A percentile compares a stretch with the other conserved stretches of the same genome.
These are phyloP conservation scores for Limonius californicus DNA, from an alignment of 1,140 invertebrate genomes.

Conservation along the genomic window DNA sequence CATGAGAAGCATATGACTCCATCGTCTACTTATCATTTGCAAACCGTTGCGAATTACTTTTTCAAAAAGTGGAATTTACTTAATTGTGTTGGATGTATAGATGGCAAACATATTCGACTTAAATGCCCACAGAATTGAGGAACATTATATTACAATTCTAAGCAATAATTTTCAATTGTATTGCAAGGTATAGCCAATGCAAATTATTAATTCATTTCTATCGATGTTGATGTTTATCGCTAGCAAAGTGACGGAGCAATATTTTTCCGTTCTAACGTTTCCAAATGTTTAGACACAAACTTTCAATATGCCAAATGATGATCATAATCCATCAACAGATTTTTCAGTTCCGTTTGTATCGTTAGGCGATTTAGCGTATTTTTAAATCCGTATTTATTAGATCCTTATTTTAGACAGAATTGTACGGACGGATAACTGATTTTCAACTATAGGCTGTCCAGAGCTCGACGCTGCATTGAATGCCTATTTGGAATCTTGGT, in stretches of 20 bases:
- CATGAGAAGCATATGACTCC: conserved; percentile 32
- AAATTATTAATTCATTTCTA: conserved; percentile 42
- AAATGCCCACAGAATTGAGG: conserved; percentile 12
- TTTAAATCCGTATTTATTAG: conserved; percentile 46
- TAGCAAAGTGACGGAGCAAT: conserved; percentile 44
- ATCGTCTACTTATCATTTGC: conserved; percentile 36
- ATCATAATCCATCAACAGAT: background rate
- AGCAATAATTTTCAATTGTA: conserved; percentile 40
- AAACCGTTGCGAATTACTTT: conserved; percentile 38
- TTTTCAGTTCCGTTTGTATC: background rate
- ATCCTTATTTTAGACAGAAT: conserved; percentile 44
- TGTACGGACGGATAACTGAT: conserved; percentile 39
- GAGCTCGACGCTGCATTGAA: conserved; percentile 39
- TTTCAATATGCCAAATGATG: background rate
- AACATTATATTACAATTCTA: conserved; percentile 17
- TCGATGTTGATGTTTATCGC: conserved; percentile 47
- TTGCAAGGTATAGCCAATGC: conserved; percentile 44
- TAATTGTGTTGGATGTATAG: conserved; percentile 15
- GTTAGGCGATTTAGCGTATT: conserved; percentile 34
- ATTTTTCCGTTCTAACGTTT: conserved; percentile 21
- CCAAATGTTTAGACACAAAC: background rate
- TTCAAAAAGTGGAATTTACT: conserved; percentile 20
- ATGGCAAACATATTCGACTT: conserved; percentile 15
- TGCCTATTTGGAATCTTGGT: conserved; percentile 39
- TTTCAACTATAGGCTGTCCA: conserved; percentile 48